Evolutionary conservation across 2,113 vertebrate genomes (phyloP).

Genomic region (Leuciscus idus): DNA sequence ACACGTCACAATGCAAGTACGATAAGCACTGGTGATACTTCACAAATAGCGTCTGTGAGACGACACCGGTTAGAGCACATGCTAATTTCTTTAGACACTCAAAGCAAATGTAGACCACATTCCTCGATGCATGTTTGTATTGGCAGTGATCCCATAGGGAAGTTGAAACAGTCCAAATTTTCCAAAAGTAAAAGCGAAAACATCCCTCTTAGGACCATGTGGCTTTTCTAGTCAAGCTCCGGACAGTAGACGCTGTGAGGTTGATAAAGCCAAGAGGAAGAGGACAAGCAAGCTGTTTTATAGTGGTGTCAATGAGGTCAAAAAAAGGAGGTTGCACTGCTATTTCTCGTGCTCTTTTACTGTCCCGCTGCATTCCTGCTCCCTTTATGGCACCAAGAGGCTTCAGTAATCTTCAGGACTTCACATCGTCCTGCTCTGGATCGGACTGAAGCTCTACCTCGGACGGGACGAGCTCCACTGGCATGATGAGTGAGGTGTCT

Average conservation of each 20-base stretch:
- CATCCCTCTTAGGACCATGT: background rate
- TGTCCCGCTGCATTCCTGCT: constrained; percentile 65
- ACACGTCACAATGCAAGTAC: background rate
- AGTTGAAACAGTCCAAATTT: constrained; percentile 46
- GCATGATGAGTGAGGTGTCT: constrained; percentile 87
- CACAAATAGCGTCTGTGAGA: background rate
- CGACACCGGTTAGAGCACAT: constrained; percentile 52
- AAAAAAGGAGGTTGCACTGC: constrained; percentile 69
- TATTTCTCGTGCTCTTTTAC: constrained; percentile 48
- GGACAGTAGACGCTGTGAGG: constrained; percentile 2
- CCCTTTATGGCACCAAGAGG: constrained; percentile 60
- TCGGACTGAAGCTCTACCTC: constrained; percentile 87
- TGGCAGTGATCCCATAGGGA: constrained; percentile 72
- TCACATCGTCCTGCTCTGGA: constrained; percentile 84
- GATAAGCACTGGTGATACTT: constrained; percentile 3
- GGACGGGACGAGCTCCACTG: constrained; percentile 84
- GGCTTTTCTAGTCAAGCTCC: constrained; percentile 30
- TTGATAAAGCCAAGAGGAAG: constrained; percentile 45
- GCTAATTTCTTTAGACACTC: constrained; percentile 53
- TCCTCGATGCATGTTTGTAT: constrained; percentile 38
- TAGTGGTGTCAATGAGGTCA: constrained; percentile 55
- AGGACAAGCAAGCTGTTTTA: constrained; percentile 34
- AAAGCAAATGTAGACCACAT: constrained; percentile 40
- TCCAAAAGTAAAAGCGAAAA: background rate
- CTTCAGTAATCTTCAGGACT: constrained; percentile 78